phyloP scores from a whole-genome alignment of 2,888 invertebrate species.

The Slavum lentiscoides region DNA sequence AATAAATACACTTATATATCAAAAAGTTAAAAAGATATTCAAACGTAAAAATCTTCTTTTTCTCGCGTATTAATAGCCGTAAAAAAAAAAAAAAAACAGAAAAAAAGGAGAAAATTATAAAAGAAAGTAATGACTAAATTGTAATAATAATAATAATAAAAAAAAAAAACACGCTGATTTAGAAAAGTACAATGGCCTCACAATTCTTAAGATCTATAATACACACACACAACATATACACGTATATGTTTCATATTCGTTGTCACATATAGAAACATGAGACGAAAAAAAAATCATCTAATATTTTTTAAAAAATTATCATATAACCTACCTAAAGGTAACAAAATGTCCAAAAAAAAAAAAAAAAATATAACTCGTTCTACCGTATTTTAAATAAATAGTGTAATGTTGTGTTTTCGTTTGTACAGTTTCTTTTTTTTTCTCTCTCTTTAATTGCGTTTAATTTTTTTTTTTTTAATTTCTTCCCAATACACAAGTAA shows the following conservation, averaged over 20 bases:
- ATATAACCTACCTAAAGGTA: constrained; percentile 47
- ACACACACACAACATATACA: not conserved
- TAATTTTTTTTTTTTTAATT: not conserved
- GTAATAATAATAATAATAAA: constrained; percentile 7
- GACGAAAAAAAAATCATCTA: constrained; percentile 3
- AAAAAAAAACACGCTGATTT: constrained; percentile 39
- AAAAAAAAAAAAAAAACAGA: constrained; percentile 38
- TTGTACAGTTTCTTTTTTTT: not conserved
- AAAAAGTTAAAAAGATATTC: constrained; percentile 51
- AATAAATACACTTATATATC: constrained; percentile 52
- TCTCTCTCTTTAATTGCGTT: not conserved
- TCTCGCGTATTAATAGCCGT: constrained; percentile 42
- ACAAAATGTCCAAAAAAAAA: not conserved
- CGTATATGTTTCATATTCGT: constrained; percentile 14
- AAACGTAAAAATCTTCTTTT: constrained; percentile 18
- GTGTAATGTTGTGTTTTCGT: not conserved
- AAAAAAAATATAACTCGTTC: constrained; percentile 13
- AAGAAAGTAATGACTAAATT: constrained; percentile 48
- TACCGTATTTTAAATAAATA: not conserved
- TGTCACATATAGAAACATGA: not conserved
- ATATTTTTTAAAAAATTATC: not conserved
- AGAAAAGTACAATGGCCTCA: constrained; percentile 53
- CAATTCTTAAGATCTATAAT: constrained; percentile 42
- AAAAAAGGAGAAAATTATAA: constrained; percentile 7
- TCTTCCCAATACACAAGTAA: not conserved